Evolutionary conservation across 2,888 invertebrate genomes (phyloP).

Genomic region (Acleris sparsana): DNA sequence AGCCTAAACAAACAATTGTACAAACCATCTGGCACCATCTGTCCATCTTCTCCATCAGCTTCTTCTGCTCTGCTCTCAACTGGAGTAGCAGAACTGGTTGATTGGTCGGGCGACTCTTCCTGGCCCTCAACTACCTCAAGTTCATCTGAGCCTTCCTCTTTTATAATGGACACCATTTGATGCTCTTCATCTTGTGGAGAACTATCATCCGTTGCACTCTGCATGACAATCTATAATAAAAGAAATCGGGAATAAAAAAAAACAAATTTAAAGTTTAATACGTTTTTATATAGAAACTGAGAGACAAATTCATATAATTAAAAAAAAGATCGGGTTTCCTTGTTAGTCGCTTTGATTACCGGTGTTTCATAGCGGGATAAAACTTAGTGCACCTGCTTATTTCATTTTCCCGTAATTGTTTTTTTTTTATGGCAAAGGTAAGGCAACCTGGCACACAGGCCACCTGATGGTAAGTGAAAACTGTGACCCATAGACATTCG

Average conservation of each 20-base stretch:
- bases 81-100: constrained; percentile 77
- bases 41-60: constrained; percentile 64
- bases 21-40: constrained; percentile 73
- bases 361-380: too few species aligned
- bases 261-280: too few species aligned
- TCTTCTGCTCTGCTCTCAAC: constrained; percentile 62
- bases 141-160: constrained; percentile 65
- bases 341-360: too few species aligned
- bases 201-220: constrained; percentile 68
- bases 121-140: constrained; percentile 62
- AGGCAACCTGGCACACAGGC: too few species aligned
- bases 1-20: not conserved
- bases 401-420: too few species aligned
- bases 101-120: constrained; percentile 79
- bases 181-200: constrained; percentile 70
- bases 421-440: too few species aligned
- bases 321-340: too few species aligned
- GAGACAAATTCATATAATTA: too few species aligned
- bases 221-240: constrained; percentile 7
- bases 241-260: not conserved
- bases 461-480: too few species aligned
- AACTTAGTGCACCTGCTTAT: too few species aligned
- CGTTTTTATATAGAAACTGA: too few species aligned
- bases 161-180: constrained; percentile 64
- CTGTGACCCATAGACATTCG: too few species aligned